Evolutionary conservation across 2,888 invertebrate genomes (phyloP), one percentile per base, ranked within the genome.

Genomic region (Leptopilina myrica): DNA sequence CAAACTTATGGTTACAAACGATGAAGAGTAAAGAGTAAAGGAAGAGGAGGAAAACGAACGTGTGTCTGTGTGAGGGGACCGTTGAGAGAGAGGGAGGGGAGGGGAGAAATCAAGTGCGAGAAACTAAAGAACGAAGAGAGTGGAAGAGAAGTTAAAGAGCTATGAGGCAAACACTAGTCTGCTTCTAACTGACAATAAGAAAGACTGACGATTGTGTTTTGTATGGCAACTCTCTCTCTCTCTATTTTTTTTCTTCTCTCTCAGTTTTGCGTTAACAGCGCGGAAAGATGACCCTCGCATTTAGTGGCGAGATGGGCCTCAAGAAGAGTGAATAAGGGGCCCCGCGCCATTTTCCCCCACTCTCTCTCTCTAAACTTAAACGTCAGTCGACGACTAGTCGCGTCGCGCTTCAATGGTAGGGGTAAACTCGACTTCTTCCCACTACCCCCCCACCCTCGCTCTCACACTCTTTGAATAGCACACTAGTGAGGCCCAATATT

Each of bases 281-380:
- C 79, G 84, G 86, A 87, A 86, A 88, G 89, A 90, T 88, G 89
- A 89, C 88, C 88, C 88, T 20, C 87, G 46, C 46, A 9, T 46
- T 9, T 46, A 33, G 33, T 33, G 33, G 33, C 85, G 86, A 87
- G 87, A 88, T 88, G 89, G 88, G 87, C 87, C 87, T 83, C 83
- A 33, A 33, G 80, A 80, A 33, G 80, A 80, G 64, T 80, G 76
- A 78, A 75, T 65, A 77, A 20, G 85, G 87, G 85, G 88, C 87
- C 88, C 88, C 82, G 86, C 84, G 78, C 86, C 83, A 83, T 86
- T 86, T 86, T 87, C 81, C 79, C 53, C 53, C 46, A 46, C n/a
- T n/a, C 46, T 26, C 46, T 11, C 46, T 8, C 2, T 46, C 46
- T 7, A 6, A 6, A 7, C 46, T 26, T 46, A 9, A 46, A 7